Percentiles rank a stretch among this genome's conserved stretches.
phyloP scores from a whole-genome alignment of 1,140 invertebrate species.

The Lerema accius region DNA sequence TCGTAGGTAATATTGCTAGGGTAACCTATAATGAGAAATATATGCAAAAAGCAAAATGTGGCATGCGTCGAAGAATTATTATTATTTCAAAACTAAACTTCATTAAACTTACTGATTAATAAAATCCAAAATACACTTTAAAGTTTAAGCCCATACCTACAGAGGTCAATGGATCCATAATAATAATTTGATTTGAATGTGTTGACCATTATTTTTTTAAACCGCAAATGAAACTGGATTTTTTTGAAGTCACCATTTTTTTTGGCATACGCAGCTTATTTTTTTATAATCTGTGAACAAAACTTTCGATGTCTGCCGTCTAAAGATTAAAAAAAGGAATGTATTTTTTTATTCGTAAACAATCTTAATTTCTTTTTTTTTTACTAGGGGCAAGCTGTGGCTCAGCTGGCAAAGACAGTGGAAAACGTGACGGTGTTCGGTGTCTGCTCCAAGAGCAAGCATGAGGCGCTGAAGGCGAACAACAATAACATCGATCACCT shows the following conservation, averaged over 20 bases:
- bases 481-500: slow-evolving; percentile 89
- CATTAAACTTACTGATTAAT: background rate
- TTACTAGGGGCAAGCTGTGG: slow-evolving; percentile 90
- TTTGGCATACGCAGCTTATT: too few relatives aligned
- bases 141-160: too few relatives aligned
- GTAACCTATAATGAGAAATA: background rate
- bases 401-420: slow-evolving; percentile 92
- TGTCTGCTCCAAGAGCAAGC: slow-evolving; percentile 92
- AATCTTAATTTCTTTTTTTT: background rate
- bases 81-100: too few relatives aligned
- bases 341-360: background rate
- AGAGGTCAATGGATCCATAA: too few relatives aligned
- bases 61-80: too few relatives aligned
- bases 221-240: too few relatives aligned
- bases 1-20: too few relatives aligned
- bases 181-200: background rate
- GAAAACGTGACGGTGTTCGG: slow-evolving; percentile 92
- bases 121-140: too few relatives aligned
- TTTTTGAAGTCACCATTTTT: too few relatives aligned
- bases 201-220: too few relatives aligned
- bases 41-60: background rate
- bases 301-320: too few relatives aligned
- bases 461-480: slow-evolving; percentile 89
- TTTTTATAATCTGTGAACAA: too few relatives aligned
- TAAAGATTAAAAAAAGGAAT: background rate